Evolutionary conservation across 2,113 vertebrate species (phyloP).

Genomic region (Phalacrocorax pelagicus): DNA sequence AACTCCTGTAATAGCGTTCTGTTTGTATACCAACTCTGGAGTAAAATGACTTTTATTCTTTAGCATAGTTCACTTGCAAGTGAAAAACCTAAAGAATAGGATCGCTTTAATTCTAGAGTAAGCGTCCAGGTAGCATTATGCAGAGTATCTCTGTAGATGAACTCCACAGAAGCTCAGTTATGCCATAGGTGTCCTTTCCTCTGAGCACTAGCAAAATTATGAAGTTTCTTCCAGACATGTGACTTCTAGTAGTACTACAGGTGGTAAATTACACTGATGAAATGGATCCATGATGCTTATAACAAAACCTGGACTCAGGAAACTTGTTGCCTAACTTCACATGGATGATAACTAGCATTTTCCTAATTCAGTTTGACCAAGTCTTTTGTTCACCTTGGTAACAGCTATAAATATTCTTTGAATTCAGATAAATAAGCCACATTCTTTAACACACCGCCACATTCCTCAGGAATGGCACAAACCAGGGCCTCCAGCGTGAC

Average conservation of each 20-base stretch:
- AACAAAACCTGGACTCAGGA: neutral
- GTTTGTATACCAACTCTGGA: neutral
- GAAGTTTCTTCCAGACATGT: neutral
- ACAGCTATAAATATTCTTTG: neutral
- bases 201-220: neutral
- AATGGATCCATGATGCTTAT: neutral
- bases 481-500: neutral
- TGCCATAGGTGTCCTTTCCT: neutral
- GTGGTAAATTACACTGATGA: neutral
- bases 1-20: neutral
- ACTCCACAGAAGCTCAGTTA: neutral
- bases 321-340: neutral
- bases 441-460: neutral
- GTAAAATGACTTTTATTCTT: neutral
- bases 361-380: neutral
- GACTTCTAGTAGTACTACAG: neutral
- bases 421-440: neutral
- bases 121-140: neutral
- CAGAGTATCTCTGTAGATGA: neutral
- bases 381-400: neutral
- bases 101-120: neutral
- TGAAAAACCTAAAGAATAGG: neutral
- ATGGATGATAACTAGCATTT: neutral
- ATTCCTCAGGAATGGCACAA: neutral
- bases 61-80: neutral